Percentiles rank a stretch among this genome's conserved stretches.
Evolutionary conservation across 2,888 invertebrate genomes (phyloP).

Genomic region (Tachina grossa): DNA sequence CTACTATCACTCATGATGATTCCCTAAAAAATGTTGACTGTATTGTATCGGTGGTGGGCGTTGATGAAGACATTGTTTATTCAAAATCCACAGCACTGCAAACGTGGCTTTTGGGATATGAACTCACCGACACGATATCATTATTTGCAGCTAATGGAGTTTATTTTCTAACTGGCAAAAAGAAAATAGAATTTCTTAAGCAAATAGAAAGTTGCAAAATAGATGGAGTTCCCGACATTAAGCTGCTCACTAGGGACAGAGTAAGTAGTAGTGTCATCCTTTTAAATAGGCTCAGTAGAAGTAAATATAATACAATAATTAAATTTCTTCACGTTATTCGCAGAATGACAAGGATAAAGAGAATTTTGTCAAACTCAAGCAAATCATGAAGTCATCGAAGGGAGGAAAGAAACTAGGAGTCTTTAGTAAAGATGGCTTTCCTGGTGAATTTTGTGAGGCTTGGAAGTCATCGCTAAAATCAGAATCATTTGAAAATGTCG

Average conservation of each 20-base stretch:
- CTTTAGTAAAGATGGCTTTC: conserved; percentile 96
- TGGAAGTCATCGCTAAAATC: conserved; percentile 92
- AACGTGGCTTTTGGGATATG: conserved; percentile 99
- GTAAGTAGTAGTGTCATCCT: conserved; percentile 84
- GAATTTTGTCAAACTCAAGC: conserved; percentile 91
- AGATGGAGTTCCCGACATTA: conserved; percentile 92
- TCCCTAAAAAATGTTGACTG: conserved; percentile 94
- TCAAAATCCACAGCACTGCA: conserved; percentile 98
- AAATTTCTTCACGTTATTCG: conserved; percentile 72
- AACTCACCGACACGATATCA: conserved; percentile 97
- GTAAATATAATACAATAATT: conserved; percentile 1
- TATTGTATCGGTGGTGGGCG: conserved; percentile 94
- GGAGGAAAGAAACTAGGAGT: conserved; percentile 94
- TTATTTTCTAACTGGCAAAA: conserved; percentile 96
- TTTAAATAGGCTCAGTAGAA: background rate
- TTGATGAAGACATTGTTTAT: conserved; percentile 97
- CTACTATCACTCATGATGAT: conserved; percentile 86
- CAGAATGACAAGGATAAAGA: conserved; percentile 95
- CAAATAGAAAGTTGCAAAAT: conserved; percentile 94
- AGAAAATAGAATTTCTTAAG: conserved; percentile 98
- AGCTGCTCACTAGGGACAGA: conserved; percentile 94
- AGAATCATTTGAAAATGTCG: conserved; percentile 92
- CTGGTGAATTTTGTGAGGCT: conserved; percentile 95
- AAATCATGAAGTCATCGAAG: conserved; percentile 93
- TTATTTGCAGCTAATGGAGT: conserved; percentile 93